Conservation (phyloP, 2,888 invertebrate genomes). For the Heliconius aoede region DNA sequence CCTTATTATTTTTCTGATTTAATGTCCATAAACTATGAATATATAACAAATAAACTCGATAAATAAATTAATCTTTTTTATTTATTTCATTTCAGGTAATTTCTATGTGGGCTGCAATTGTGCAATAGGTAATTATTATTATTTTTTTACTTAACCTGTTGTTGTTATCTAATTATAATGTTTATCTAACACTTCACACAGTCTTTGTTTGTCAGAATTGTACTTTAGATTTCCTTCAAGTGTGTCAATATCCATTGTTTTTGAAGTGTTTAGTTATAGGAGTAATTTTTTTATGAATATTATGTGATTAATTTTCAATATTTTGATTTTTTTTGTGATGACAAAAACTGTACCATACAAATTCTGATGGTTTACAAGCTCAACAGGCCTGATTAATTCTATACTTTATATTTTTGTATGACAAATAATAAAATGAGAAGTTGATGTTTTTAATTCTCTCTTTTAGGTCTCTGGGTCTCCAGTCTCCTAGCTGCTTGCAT, state of each 20-base stretch:
- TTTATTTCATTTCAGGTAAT: constrained; percentile 16
- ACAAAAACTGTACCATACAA: constrained; percentile 41
- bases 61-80: neutral
- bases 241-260: neutral
- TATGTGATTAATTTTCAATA: neutral
- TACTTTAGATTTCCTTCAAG: neutral
- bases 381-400: constrained; percentile 50
- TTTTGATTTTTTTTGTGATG: constrained; percentile 31
- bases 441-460: neutral
- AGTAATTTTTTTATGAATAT: neutral
- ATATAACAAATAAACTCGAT: neutral
- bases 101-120: neutral
- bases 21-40: neutral
- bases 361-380: constrained; percentile 46
- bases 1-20: constrained; percentile 28
- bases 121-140: neutral
- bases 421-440: neutral
- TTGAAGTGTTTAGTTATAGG: neutral
- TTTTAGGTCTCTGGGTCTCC: constrained; percentile 25
- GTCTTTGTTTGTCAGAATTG: neutral
- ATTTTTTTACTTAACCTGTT: neutral
- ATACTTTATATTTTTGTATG: neutral
- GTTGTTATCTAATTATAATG: neutral
- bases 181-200: neutral
- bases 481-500: neutral